A percentile compares a stretch with the other conserved stretches of the same genome.
These are phyloP conservation scores for Varroa destructor DNA, from an alignment of 1,140 invertebrate genomes.

Conservation along the genomic window DNA sequence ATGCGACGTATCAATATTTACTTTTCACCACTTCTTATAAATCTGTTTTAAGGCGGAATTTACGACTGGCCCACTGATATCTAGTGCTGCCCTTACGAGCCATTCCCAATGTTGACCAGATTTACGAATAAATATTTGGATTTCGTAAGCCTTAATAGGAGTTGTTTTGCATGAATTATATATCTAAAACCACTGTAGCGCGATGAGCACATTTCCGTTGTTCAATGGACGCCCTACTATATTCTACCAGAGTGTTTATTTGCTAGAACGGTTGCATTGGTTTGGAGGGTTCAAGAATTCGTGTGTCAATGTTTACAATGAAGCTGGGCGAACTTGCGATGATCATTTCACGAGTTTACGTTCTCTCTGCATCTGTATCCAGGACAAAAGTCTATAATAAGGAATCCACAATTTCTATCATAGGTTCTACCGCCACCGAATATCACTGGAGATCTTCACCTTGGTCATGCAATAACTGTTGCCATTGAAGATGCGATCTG, in stretches of 20 bases:
- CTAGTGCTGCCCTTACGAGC: too few species aligned
- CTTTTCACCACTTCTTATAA: too few species aligned
- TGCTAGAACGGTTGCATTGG: too few species aligned
- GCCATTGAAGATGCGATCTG: conserved; percentile 83
- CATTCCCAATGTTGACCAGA: background rate
- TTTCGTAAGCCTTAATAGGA: background rate
- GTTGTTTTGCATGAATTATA: background rate
- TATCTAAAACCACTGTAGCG: too few species aligned
- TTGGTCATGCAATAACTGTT: conserved; percentile 97
- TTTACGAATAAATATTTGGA: background rate
- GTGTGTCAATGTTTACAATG: background rate
- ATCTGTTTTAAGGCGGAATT: too few species aligned
- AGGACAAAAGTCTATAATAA: background rate
- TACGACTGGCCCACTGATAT: too few species aligned
- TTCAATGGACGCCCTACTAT: too few species aligned
- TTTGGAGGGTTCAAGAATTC: too few species aligned
- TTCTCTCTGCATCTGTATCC: background rate
- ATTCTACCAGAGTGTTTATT: too few species aligned
- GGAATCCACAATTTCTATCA: conserved; percentile 39
- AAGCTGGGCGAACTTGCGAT: background rate
- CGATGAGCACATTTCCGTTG: too few species aligned
- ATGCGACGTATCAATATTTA: too few species aligned
- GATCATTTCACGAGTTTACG: background rate
- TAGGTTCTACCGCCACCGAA: conserved; percentile 98
- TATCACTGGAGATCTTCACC: conserved; percentile 88